Evolutionary conservation across 1,140 invertebrate genomes (phyloP).

Genomic region (Diorhabda carinulata): DNA sequence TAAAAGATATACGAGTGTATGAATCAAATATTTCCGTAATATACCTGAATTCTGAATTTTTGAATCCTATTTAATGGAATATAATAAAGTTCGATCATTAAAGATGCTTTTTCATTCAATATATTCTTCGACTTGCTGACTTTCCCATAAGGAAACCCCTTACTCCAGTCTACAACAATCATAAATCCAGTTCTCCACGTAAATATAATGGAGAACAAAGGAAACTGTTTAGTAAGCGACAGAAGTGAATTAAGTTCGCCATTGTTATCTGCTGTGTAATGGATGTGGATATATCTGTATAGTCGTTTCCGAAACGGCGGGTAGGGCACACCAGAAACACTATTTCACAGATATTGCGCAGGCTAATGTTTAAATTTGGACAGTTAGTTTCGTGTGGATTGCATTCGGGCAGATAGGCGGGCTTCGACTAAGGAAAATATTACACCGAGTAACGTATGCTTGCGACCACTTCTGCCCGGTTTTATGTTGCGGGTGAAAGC

Average conservation of each 20-base stretch:
- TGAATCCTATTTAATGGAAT: too few species aligned
- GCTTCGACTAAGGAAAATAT: background rate
- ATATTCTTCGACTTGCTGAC: too few species aligned
- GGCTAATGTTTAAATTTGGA: constrained; percentile 17
- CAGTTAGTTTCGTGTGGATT: constrained; percentile 5
- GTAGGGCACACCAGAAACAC: constrained; percentile 18
- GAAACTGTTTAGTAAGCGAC: constrained; percentile 34
- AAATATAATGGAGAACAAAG: constrained; percentile 30
- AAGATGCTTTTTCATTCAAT: too few species aligned
- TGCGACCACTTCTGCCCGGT: background rate
- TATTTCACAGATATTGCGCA: constrained; percentile 30
- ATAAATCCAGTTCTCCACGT: constrained; percentile 26
- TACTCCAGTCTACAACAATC: background rate
- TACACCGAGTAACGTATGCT: background rate
- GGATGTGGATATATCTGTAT: constrained; percentile 30
- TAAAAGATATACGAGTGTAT: too few species aligned
- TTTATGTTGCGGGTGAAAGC: background rate
- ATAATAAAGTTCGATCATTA: too few species aligned
- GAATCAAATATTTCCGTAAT: too few species aligned
- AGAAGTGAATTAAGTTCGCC: constrained; percentile 33
- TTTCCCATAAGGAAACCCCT: too few species aligned
- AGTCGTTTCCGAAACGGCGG: constrained; percentile 23
- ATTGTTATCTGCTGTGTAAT: constrained; percentile 35
- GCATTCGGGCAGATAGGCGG: background rate
- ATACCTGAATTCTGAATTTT: too few species aligned